Percentiles rank a stretch among this genome's conserved stretches.
These are phyloP conservation scores for Capromys pilorides DNA, from an alignment of 2,797 vertebrate species.

Conservation along the genomic window DNA sequence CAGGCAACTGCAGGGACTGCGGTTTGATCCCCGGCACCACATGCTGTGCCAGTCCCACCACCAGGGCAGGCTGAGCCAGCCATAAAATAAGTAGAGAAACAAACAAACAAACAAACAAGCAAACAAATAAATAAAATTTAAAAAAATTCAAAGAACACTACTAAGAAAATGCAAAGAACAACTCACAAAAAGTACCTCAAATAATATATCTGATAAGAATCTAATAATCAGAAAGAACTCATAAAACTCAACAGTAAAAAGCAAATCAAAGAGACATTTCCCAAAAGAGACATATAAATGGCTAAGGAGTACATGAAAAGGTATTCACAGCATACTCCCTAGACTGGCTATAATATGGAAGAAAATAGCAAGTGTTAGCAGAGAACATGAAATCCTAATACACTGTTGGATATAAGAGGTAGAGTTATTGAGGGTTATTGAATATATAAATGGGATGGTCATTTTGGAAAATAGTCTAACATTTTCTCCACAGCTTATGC, in stretches of 20 bases:
- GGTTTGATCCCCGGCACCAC: too few species aligned
- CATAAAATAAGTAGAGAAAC: too few species aligned
- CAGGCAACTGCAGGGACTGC: too few species aligned
- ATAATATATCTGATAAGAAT: background rate
- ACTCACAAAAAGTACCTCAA: slow-evolving; percentile 30
- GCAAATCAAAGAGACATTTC: background rate
- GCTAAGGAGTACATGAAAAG: background rate
- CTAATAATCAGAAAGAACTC: slow-evolving; percentile 3
- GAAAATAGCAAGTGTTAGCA: background rate
- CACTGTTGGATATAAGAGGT: background rate
- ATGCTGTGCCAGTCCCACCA: too few species aligned
- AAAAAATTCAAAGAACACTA: slow-evolving; percentile 11
- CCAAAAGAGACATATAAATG: background rate
- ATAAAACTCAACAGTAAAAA: slow-evolving; percentile 53
- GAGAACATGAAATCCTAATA: background rate
- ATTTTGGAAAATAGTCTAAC: background rate
- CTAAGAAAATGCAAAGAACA: slow-evolving; percentile 45
- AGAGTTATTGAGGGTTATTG: too few species aligned
- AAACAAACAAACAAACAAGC: too few species aligned
- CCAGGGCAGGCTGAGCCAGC: too few species aligned
- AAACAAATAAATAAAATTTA: too few species aligned
- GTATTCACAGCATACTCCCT: background rate
- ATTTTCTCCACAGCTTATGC: slow-evolving; percentile 31
- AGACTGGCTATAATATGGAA: background rate
- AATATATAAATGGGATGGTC: background rate